A percentile compares a stretch with the other conserved stretches of the same genome.
phyloP scores from a whole-genome alignment of 2,888 invertebrate species.

The Euzophera pinguis region DNA sequence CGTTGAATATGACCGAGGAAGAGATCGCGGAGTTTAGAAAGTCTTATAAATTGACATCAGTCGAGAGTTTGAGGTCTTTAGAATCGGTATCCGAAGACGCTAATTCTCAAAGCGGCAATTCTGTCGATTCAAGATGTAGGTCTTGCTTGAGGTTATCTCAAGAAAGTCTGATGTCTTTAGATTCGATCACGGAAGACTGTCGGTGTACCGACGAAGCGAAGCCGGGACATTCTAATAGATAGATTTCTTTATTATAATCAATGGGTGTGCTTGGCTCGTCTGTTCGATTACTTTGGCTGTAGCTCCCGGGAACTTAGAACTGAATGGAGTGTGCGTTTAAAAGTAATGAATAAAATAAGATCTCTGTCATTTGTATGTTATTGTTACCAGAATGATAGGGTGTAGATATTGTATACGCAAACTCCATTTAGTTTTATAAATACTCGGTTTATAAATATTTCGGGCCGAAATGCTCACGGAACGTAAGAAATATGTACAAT shows the following conservation, averaged over 20 bases:
- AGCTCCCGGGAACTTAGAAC: neutral
- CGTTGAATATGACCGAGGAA: conserved; percentile 71
- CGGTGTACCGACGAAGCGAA: conserved; percentile 55
- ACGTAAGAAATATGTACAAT: neutral
- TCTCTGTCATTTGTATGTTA: neutral
- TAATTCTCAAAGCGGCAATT: conserved; percentile 65
- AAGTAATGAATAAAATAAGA: neutral
- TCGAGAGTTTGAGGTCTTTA: conserved; percentile 63
- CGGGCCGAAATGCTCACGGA: neutral
- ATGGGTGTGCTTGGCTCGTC: neutral
- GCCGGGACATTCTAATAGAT: conserved; percentile 51
- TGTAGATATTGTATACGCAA: neutral
- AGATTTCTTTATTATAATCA: conserved; percentile 15
- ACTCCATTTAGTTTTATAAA: neutral
- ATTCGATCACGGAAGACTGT: conserved; percentile 70
- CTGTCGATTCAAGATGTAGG: conserved; percentile 62
- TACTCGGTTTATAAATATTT: neutral
- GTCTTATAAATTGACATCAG: conserved; percentile 66
- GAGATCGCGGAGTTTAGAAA: conserved; percentile 67
- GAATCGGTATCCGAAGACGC: conserved; percentile 74
- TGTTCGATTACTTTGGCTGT: neutral
- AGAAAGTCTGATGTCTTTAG: conserved; percentile 69
- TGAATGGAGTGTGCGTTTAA: neutral
- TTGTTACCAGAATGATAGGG: neutral
- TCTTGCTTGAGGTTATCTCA: conserved; percentile 64